Percentiles rank a stretch among this genome's conserved stretches.
phyloP scores from a whole-genome alignment of 2,888 invertebrate species.

The Macrophya alboannulata region DNA sequence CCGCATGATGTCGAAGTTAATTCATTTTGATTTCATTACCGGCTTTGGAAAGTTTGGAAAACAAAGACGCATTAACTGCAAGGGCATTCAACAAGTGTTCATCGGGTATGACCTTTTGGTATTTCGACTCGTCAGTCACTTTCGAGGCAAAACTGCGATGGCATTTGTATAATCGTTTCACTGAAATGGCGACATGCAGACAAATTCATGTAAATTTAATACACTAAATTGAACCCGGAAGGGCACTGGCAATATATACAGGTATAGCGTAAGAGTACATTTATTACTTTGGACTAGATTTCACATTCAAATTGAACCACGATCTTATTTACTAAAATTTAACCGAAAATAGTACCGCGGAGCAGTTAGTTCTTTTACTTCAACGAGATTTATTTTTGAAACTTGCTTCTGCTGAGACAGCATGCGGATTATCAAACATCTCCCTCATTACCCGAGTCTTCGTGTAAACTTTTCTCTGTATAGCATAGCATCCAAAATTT shows the following conservation, averaged over 20 bases:
- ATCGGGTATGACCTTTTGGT: slow-evolving; percentile 11
- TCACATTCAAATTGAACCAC: too few relatives aligned
- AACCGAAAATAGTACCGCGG: too few relatives aligned
- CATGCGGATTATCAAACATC: too few relatives aligned
- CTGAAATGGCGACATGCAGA: not conserved
- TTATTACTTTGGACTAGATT: too few relatives aligned
- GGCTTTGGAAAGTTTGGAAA: not conserved
- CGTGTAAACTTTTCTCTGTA: too few relatives aligned
- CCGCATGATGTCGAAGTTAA: not conserved
- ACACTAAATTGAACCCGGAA: not conserved
- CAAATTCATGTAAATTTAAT: not conserved
- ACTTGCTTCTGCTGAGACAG: too few relatives aligned
- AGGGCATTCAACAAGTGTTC: not conserved
- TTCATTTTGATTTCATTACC: not conserved
- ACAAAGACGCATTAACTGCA: not conserved
- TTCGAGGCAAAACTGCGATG: not conserved
- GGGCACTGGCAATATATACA: not conserved
- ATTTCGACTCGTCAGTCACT: not conserved
- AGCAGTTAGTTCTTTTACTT: too few relatives aligned
- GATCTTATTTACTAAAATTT: too few relatives aligned
- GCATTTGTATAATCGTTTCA: not conserved
- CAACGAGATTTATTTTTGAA: too few relatives aligned
- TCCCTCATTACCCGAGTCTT: too few relatives aligned
- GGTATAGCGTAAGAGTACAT: too few relatives aligned
- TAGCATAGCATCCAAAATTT: too few relatives aligned